Percentiles rank a stretch among this genome's conserved stretches.
phyloP scores from a whole-genome alignment of 2,888 invertebrate genomes.

The Argyresthia albistria region DNA sequence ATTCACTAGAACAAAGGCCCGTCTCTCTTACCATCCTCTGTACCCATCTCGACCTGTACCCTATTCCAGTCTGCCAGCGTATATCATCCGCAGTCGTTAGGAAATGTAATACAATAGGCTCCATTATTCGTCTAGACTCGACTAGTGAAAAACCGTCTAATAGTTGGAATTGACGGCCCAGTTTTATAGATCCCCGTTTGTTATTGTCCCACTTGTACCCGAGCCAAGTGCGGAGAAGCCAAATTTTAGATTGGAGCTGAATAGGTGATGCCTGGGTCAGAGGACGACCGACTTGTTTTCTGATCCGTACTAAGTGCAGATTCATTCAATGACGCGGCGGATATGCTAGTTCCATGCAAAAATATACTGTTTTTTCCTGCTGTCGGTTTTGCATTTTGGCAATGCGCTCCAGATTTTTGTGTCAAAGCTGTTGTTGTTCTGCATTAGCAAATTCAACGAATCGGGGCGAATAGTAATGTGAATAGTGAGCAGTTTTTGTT shows the following conservation, averaged over 20 bases:
- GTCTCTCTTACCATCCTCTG: too few species aligned
- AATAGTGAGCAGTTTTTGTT: too few species aligned
- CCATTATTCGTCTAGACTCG: slow-evolving; percentile 33
- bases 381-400: not conserved
- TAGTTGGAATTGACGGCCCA: slow-evolving; percentile 37
- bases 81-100: slow-evolving; percentile 3
- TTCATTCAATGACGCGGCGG: slow-evolving; percentile 6
- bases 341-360: slow-evolving; percentile 7
- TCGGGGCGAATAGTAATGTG: too few species aligned
- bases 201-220: slow-evolving; percentile 48
- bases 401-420: not conserved
- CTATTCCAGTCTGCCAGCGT: not conserved
- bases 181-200: slow-evolving; percentile 36
- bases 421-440: too few species aligned
- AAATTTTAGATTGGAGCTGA: slow-evolving; percentile 27
- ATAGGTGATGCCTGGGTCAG: slow-evolving; percentile 11
- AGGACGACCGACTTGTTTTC: slow-evolving; percentile 7
- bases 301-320: slow-evolving; percentile 6
- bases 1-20: too few species aligned
- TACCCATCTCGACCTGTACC: too few species aligned
- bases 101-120: slow-evolving; percentile 13
- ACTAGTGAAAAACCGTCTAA: slow-evolving; percentile 30
- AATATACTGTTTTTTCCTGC: not conserved
- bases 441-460: too few species aligned
- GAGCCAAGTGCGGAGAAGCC: slow-evolving; percentile 39